phyloP scores from a whole-genome alignment of 2,797 vertebrate genomes.

The Platyrinchus mystaceus region DNA sequence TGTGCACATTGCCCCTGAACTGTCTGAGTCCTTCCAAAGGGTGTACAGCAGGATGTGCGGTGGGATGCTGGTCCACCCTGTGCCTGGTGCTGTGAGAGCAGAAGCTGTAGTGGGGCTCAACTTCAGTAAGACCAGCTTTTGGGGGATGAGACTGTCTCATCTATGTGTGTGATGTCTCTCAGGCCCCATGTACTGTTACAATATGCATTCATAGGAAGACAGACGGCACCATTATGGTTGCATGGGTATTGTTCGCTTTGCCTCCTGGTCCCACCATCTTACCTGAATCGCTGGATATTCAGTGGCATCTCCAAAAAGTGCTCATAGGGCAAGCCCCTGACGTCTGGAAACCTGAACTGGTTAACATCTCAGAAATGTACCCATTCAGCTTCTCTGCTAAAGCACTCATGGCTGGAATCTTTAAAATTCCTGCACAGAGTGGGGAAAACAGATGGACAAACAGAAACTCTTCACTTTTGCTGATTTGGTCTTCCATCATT shows the following conservation, averaged over 20 bases:
- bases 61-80: rapidly evolving
- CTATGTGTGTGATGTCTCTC: neutral
- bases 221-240: neutral
- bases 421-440: neutral
- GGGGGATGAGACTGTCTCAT: neutral
- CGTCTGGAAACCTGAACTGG: neutral
- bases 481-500: neutral
- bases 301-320: neutral
- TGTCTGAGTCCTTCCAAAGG: neutral
- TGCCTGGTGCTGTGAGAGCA: neutral
- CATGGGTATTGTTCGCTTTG: neutral
- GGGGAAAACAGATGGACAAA: neutral
- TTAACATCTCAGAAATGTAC: neutral
- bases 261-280: neutral
- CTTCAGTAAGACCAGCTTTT: neutral
- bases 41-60: rapidly evolving
- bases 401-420: neutral
- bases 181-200: neutral
- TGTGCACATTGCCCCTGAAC: rapidly evolving
- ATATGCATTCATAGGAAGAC: neutral
- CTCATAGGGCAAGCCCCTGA: neutral
- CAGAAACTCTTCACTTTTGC: neutral
- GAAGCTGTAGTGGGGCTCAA: neutral
- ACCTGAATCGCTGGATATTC: neutral
- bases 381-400: neutral